These are phyloP conservation scores for Darevskia mixta DNA, from an alignment of 2,797 vertebrate species.

Conservation along the genomic window DNA sequence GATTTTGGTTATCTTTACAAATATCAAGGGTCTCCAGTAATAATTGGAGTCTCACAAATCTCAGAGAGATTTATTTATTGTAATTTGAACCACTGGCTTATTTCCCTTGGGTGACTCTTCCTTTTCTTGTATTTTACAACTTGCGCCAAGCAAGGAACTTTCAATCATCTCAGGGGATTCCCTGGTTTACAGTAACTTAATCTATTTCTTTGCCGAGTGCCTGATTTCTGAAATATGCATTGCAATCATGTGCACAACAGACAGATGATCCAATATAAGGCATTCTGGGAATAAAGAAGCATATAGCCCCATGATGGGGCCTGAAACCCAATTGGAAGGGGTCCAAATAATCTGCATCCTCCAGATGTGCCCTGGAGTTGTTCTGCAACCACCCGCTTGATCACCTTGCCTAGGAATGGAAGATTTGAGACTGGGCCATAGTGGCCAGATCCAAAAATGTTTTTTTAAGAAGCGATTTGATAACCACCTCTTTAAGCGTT, in stretches of 20 bases:
- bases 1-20: constrained; percentile 38
- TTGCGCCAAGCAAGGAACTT: not conserved
- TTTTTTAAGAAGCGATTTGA: too few relatives aligned
- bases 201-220: not conserved
- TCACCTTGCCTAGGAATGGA: too few relatives aligned
- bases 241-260: not conserved
- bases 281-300: not conserved
- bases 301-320: too few relatives aligned
- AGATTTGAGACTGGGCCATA: too few relatives aligned
- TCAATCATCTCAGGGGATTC: not conserved
- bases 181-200: not conserved
- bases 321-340: too few relatives aligned
- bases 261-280: not conserved
- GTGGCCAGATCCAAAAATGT: too few relatives aligned
- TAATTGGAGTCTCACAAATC: not conserved
- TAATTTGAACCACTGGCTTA: constrained; percentile 1
- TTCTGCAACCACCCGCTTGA: too few relatives aligned
- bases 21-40: constrained; percentile 6
- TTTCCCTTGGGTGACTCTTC: not conserved
- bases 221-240: not conserved
- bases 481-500: too few relatives aligned
- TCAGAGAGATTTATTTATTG: not conserved
- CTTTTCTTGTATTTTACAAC: not conserved
- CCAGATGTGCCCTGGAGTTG: too few relatives aligned
- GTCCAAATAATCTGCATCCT: too few relatives aligned